phyloP scores from a whole-genome alignment of 2,113 vertebrate genomes.

The Tachysurus vachellii region DNA sequence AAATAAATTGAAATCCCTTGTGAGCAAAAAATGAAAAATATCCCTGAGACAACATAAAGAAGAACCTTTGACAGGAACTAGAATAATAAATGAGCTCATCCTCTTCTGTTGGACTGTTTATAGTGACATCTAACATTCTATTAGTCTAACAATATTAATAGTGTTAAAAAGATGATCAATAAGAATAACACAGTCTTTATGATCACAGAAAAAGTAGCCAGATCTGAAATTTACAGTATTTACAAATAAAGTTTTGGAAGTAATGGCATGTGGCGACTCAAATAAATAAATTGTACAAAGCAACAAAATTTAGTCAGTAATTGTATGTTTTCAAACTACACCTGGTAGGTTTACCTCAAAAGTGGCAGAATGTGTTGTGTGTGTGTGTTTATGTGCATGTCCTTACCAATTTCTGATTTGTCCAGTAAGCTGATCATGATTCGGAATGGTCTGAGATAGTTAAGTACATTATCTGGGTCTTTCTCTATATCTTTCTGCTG shows the following conservation, averaged over 20 bases:
- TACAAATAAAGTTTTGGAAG: not conserved
- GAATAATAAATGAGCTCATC: no score
- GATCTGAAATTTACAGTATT: no score
- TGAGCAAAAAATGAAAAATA: not conserved
- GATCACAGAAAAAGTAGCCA: no score
- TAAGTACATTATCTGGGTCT: constrained; percentile 76
- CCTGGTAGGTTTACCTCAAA: not conserved
- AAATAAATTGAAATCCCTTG: not conserved
- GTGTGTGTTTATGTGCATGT: not conserved
- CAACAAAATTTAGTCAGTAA: not conserved
- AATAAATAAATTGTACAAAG: not conserved
- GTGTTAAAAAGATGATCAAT: no score
- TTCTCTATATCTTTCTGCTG: constrained; percentile 78
- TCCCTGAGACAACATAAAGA: no score
- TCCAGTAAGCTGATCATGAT: constrained; percentile 91
- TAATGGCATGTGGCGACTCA: not conserved
- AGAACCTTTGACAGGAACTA: no score
- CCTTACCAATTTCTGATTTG: constrained; percentile 92
- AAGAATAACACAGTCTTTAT: no score
- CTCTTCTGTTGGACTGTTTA: no score
- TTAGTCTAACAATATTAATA: no score
- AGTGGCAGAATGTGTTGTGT: not conserved
- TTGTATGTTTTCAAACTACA: not conserved
- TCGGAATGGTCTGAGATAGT: constrained; percentile 89
- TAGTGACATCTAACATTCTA: no score